phyloP scores from a whole-genome alignment of 2,888 invertebrate species.

The Macrophya annulata region DNA sequence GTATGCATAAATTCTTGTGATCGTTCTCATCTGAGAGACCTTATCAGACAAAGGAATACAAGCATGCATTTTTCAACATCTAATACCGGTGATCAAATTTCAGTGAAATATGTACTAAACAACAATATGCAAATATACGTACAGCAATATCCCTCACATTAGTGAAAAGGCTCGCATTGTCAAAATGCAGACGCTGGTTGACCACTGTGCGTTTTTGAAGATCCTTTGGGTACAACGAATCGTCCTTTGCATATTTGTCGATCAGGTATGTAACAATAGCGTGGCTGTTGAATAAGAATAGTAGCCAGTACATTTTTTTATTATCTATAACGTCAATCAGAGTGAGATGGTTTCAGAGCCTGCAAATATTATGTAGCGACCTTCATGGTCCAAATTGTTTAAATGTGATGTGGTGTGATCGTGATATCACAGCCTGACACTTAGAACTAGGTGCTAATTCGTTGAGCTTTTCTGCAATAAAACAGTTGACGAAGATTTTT shows the following conservation, averaged over 20 bases:
- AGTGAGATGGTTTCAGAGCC: neutral
- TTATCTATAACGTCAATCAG: neutral
- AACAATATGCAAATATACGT: constrained; percentile 68
- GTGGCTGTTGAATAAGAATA: constrained; percentile 75
- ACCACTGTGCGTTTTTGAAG: constrained; percentile 80
- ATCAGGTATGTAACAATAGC: constrained; percentile 81
- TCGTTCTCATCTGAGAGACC: neutral
- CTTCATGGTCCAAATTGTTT: too few species aligned
- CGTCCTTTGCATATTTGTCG: constrained; percentile 81
- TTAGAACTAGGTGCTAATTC: neutral
- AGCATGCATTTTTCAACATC: neutral
- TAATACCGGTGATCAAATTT: neutral
- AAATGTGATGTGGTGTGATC: too few species aligned
- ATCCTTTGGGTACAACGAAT: constrained; percentile 82
- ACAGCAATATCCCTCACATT: constrained; percentile 80
- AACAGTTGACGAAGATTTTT: neutral
- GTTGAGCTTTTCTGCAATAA: neutral
- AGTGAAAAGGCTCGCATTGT: constrained; percentile 81
- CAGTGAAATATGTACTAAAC: neutral
- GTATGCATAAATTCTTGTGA: neutral
- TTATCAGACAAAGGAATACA: neutral
- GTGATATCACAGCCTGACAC: too few species aligned
- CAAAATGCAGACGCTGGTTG: constrained; percentile 82
- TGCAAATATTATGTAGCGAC: too few species aligned
- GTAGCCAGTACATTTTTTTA: constrained; percentile 48